These are phyloP conservation scores for Cinclus mexicanus DNA, from an alignment of 2,113 vertebrate species.

Conservation along the genomic window DNA sequence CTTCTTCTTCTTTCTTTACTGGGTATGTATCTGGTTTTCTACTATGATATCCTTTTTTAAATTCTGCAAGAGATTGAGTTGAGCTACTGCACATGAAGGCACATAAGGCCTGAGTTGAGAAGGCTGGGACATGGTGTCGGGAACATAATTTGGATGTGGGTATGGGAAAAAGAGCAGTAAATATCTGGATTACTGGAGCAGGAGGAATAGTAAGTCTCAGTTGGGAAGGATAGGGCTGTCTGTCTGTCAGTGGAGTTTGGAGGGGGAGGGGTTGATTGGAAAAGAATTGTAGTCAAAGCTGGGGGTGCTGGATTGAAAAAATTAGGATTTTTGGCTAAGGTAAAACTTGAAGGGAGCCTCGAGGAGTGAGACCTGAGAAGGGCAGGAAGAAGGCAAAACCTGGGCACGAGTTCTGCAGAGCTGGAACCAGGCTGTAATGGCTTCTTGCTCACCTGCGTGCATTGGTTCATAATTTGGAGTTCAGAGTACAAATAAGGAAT, in stretches of 20 bases:
- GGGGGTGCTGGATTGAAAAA: not conserved
- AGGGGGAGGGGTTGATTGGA: not conserved
- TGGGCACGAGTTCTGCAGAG: not conserved
- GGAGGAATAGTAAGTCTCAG: not conserved
- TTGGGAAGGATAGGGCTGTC: not conserved
- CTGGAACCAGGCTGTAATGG: not conserved
- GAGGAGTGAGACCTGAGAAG: not conserved
- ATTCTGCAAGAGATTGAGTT: not conserved
- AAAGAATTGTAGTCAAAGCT: not conserved
- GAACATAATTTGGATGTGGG: not conserved
- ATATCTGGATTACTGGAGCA: not conserved
- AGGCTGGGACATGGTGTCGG: not conserved
- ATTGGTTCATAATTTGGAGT: not conserved
- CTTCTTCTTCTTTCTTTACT: not conserved
- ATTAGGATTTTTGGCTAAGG: not conserved
- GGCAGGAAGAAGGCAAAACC: not conserved
- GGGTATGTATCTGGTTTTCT: not conserved
- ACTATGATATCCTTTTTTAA: not conserved
- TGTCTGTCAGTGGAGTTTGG: not conserved
- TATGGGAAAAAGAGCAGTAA: not conserved
- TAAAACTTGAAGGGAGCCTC: not conserved
- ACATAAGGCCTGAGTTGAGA: not conserved
- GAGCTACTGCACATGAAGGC: not conserved
- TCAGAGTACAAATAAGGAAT: not conserved
- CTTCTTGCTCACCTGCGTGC: fast-evolving